Evolutionary conservation across 2,888 invertebrate genomes (phyloP).

Genomic region (Eurytoma californica): DNA sequence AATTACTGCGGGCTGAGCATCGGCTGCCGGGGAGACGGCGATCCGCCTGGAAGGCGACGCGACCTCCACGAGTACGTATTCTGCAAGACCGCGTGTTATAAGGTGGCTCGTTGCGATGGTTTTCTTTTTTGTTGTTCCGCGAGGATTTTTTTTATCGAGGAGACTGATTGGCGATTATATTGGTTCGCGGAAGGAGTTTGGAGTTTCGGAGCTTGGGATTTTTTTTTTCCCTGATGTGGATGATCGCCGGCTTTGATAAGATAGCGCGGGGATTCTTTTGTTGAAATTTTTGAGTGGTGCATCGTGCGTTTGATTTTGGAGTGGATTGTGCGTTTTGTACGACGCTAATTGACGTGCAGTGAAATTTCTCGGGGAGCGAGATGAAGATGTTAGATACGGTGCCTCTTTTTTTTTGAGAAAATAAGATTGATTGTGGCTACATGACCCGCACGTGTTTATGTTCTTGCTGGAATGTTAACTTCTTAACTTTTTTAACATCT

Average conservation of each 20-base stretch:
- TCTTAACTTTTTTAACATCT: no score
- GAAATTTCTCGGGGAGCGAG: not conserved
- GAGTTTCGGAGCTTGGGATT: not conserved
- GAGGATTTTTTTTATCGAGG: no score
- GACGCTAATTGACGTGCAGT: slow-evolving; percentile 1
- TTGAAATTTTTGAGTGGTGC: no score
- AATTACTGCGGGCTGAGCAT: slow-evolving; percentile 27
- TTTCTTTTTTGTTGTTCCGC: not conserved
- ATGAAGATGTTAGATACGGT: not conserved
- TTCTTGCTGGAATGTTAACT: no score
- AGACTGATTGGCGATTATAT: no score
- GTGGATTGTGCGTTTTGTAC: not conserved
- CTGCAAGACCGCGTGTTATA: not conserved
- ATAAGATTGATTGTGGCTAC: no score
- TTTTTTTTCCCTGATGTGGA: not conserved
- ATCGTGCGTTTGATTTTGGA: not conserved
- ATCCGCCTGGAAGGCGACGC: slow-evolving; percentile 7
- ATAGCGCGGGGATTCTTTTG: no score
- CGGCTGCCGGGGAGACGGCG: slow-evolving; percentile 8
- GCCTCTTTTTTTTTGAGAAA: no score
- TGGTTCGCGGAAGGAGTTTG: not conserved
- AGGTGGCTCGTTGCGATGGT: slow-evolving; percentile 7
- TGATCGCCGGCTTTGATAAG: not conserved
- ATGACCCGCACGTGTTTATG: no score
- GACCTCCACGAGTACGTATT: slow-evolving; percentile 30